phyloP scores from a whole-genome alignment of 2,888 invertebrate species.

The Cactoblastis cactorum region DNA sequence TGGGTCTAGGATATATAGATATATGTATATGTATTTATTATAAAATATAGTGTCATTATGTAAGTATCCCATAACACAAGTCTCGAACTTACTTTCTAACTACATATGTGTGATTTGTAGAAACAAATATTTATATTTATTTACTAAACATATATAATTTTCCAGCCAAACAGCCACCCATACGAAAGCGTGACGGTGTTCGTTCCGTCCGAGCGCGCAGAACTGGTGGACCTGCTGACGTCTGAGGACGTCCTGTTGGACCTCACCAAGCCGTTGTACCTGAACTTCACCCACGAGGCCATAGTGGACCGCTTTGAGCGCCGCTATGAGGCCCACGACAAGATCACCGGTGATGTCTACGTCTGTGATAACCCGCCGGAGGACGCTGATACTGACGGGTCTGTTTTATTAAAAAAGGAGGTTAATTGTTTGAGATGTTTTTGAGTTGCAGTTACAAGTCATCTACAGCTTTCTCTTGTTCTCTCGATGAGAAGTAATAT shows the following conservation, averaged over 20 bases:
- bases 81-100: too few relatives aligned
- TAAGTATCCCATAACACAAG: too few relatives aligned
- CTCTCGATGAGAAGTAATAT: too few relatives aligned
- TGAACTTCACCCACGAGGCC: conserved; percentile 91
- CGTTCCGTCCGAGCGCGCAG: conserved; percentile 88
- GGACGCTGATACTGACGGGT: conserved; percentile 80
- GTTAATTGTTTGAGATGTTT: not conserved
- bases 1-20: too few relatives aligned
- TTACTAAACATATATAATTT: too few relatives aligned
- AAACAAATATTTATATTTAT: too few relatives aligned
- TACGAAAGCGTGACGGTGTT: conserved; percentile 93
- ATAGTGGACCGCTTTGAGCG: conserved; percentile 87
- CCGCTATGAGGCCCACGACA: conserved; percentile 84
- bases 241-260: conserved; percentile 88
- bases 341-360: conserved; percentile 89
- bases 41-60: too few relatives aligned
- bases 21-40: too few relatives aligned
- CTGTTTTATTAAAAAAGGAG: not conserved
- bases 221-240: conserved; percentile 84
- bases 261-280: conserved; percentile 89
- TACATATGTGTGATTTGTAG: too few relatives aligned
- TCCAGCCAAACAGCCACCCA: conserved; percentile 87
- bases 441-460: too few relatives aligned
- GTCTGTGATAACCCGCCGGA: conserved; percentile 83
- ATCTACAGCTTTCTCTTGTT: too few relatives aligned